Evolutionary conservation across 2,888 invertebrate genomes (phyloP), one percentile per base, ranked within the genome.

Genomic region (Kryphioiulus occultus): DNA sequence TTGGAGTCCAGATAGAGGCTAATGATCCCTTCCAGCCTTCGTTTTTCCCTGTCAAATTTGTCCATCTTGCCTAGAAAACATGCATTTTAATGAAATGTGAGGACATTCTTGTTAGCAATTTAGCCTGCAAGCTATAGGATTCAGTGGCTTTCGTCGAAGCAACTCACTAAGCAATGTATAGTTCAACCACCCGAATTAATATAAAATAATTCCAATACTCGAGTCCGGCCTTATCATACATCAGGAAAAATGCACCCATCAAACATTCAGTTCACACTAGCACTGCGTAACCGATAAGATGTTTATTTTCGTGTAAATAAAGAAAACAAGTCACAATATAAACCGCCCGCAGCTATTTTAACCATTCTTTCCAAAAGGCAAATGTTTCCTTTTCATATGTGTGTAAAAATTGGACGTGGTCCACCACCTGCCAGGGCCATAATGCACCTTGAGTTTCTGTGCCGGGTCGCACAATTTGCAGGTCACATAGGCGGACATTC

Each of bases 381-480:
- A 78, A 15, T 85, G 85, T n/a, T 85, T 85, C 85, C 19, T 39
- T 85, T 85, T 85, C 1, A 85, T 42, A 26, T 85, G 85, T 22
- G 22, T 22, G 44, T 85, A 85, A 85, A 85, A 85, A 85, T 85
- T 39, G 2, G 85, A 22, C 10, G 44, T 42, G 26, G 10, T 39
- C 85, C 85, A 85, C 39, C 39, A 39, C 42, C 26, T 39, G 17
- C 44, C 26, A 15, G 39, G n/a, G 39, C 85, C 42, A 85, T 44
- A 44, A 39, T 39, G 44, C 39, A 44, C 44, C 42, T 44, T 39
- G n/a, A 85, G 39, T 15, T 19, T 85, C n/a, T 39, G 39, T 2
- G 39, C 42, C 0, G 85, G 85, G 17, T 85, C 39, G n/a, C 85
- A 85, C 85, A 85, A 10, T 22, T 85, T 85, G 44, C 85, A 85